Evolutionary conservation across 2,888 invertebrate genomes (phyloP), one percentile per base, ranked within the genome.

Genomic region (Hirtodrosophila histrioides): DNA sequence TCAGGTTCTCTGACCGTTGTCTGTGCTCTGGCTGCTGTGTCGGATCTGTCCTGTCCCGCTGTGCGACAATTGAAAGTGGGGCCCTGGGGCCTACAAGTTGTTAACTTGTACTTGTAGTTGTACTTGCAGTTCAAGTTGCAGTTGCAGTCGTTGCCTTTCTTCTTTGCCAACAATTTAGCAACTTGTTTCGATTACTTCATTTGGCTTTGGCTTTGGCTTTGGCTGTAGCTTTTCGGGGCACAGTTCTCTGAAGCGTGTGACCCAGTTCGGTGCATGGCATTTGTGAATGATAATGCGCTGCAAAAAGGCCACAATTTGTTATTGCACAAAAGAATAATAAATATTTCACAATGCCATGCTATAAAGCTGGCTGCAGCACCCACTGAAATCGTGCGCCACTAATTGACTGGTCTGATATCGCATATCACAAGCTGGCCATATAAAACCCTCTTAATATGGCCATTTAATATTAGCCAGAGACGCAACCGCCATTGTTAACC

Each of bases 21-120:
- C 10, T 27, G 17, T 33, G 1, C 17, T 17, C 17, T 17, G 17
- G 17, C 17, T 17, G 17, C 2, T 17, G 17, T 17, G 11, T 24
- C 54, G 24, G 33, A 23, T n/a, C 45, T 54, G 40, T 35, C 35
- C 74, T 41, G 27, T 46, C 72, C 62, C 55, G 78, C 78, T 77
- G 78, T 69, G 75, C 68, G 82, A 79, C 86, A 81, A 81, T 86
- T 81, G 81, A 86, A 86, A 86, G 87, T 86, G 81, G 67, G 39
- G 65, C 58, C 69, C 62, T 54, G 43, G 63, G 75, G 81, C 57
- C 46, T 48, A 50, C 86, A 79, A 71, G 67, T 86, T 86, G 86
- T 74, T 83, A 80, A 83, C 77, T 80, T 86, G 81, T 75, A 65
- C 51, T 51, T 45, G 64, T n/a, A n/a, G n/a, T n/a, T n/a, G 17